Evolutionary conservation across 2,888 invertebrate genomes (phyloP).

Genomic region (Ectobius pallidus): DNA sequence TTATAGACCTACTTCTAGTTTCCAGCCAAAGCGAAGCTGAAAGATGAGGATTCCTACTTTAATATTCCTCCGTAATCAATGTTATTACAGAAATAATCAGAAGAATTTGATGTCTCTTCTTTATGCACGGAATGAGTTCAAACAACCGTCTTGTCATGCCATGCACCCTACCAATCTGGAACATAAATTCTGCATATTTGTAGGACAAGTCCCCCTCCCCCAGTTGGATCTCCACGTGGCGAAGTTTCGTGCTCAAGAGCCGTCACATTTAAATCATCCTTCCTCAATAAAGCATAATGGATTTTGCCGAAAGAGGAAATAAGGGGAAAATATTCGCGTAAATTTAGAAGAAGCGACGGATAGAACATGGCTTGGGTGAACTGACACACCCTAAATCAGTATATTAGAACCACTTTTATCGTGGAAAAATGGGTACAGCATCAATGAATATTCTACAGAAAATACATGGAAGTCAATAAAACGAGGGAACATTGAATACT

Average conservation of each 20-base stretch:
- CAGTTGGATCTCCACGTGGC: background rate
- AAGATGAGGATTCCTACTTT: too few relatives aligned
- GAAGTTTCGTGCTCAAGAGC: background rate
- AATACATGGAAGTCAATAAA: background rate
- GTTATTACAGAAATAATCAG: too few relatives aligned
- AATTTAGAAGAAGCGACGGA: background rate
- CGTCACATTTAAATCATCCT: slow-evolving; percentile 33
- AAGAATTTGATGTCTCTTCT: too few relatives aligned
- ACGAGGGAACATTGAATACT: background rate
- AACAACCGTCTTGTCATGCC: background rate
- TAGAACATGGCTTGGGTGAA: background rate
- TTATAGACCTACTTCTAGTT: too few relatives aligned
- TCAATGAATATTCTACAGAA: background rate
- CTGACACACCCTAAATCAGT: slow-evolving; percentile 20
- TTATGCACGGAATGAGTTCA: too few relatives aligned
- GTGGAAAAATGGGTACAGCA: background rate
- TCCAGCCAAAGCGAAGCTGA: too few relatives aligned
- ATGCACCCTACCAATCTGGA: background rate
- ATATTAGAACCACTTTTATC: background rate
- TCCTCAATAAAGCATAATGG: slow-evolving; percentile 34
- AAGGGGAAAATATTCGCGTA: slow-evolving; percentile 31
- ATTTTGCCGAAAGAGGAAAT: slow-evolving; percentile 20
- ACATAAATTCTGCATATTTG: background rate
- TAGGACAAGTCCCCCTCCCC: background rate
- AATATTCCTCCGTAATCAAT: too few relatives aligned